Conservation (phyloP, 2,113 vertebrate genomes). For the Lepidothrix coronata region DNA sequence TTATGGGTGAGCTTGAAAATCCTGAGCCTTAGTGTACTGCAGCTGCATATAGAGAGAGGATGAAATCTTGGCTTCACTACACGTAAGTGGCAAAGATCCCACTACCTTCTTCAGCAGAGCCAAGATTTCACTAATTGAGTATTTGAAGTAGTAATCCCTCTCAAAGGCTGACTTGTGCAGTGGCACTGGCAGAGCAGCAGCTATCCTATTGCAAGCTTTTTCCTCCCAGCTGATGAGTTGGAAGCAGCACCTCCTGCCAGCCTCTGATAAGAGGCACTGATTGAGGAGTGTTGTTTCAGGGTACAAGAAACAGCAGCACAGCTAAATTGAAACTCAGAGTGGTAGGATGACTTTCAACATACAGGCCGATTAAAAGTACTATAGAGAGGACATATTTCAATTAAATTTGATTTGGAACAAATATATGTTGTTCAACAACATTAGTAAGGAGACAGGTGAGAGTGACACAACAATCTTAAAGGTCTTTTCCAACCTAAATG, state of each 20-base stretch:
- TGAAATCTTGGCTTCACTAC: background rate
- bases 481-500: background rate
- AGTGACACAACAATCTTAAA: background rate
- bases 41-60: background rate
- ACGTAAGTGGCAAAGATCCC: background rate
- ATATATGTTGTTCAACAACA: background rate
- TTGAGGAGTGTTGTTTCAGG: background rate
- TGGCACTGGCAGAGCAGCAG: background rate
- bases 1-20: background rate
- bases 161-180: background rate
- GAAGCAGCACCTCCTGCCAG: background rate
- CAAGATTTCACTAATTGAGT: background rate
- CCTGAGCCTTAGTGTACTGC: background rate
- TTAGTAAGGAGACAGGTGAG: background rate
- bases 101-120: background rate
- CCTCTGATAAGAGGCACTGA: background rate
- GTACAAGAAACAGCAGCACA: background rate
- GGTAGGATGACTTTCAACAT: background rate
- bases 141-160: background rate
- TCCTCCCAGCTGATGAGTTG: background rate
- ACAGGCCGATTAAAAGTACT: background rate
- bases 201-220: background rate
- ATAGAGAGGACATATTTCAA: background rate
- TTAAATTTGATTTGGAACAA: background rate
- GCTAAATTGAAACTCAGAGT: background rate